These are phyloP conservation scores for Nomada fabriciana DNA, from an alignment of 2,888 invertebrate species.

Conservation along the genomic window DNA sequence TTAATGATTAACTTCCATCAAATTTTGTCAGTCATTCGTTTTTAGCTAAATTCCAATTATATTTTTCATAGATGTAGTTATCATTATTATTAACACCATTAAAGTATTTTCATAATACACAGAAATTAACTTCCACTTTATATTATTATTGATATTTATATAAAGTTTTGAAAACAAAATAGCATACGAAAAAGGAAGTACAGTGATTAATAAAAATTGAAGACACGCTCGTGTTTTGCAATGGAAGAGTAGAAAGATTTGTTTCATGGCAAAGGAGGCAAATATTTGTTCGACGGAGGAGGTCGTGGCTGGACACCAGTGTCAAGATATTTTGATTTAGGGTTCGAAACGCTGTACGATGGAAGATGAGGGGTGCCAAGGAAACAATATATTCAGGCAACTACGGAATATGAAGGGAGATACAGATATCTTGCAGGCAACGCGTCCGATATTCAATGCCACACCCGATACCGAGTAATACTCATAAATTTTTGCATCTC, in stretches of 20 bases:
- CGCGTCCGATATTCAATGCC: slow-evolving; percentile 70
- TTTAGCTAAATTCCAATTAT: too few species aligned
- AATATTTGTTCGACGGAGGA: slow-evolving; percentile 21
- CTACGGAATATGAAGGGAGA: slow-evolving; percentile 22
- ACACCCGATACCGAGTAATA: slow-evolving; percentile 64
- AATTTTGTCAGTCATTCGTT: too few species aligned
- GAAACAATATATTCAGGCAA: slow-evolving; percentile 39
- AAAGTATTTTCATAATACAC: too few species aligned
- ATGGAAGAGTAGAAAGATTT: not conserved
- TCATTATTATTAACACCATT: too few species aligned
- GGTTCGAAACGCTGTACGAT: slow-evolving; percentile 29
- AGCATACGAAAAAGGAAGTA: not conserved
- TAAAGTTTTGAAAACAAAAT: too few species aligned
- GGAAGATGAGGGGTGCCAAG: slow-evolving; percentile 11
- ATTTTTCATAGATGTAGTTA: too few species aligned
- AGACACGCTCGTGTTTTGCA: not conserved
- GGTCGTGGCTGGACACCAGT: slow-evolving; percentile 43
- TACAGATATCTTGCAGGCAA: slow-evolving; percentile 45
- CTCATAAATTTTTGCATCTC: slow-evolving; percentile 68
- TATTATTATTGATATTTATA: too few species aligned
- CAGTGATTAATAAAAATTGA: not conserved
- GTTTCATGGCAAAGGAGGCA: slow-evolving; percentile 13
- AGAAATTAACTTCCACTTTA: too few species aligned
- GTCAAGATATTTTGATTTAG: slow-evolving; percentile 68
- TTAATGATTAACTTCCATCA: too few species aligned